These are phyloP conservation scores for Calcarius ornatus DNA, from an alignment of 2,113 vertebrate species.

Conservation along the genomic window DNA sequence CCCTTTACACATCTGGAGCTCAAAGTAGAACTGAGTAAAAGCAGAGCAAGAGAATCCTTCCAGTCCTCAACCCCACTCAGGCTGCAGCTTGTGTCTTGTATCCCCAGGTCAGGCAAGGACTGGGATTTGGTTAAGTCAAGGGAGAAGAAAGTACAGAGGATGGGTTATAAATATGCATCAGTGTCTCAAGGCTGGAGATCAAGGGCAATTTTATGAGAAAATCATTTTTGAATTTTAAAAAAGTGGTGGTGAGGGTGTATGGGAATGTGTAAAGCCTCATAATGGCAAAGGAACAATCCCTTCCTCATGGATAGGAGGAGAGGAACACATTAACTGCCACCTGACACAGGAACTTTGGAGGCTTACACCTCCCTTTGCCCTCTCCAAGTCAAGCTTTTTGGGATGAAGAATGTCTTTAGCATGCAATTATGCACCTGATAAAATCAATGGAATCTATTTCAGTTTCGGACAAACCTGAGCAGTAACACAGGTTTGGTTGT, in stretches of 20 bases:
- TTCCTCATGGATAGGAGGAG: background rate
- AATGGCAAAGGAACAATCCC: background rate
- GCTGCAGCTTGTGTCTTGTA: background rate
- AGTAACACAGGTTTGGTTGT: background rate
- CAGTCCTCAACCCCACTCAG: background rate
- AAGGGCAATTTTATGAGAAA: slow-evolving; percentile 55
- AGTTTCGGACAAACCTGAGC: background rate
- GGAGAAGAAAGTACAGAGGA: slow-evolving; percentile 28
- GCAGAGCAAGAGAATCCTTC: background rate
- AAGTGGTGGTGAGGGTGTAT: background rate
- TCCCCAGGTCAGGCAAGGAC: background rate
- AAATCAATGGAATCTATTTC: background rate
- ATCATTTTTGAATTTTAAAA: slow-evolving; percentile 6
- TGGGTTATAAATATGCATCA: slow-evolving; percentile 48
- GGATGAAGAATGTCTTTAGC: background rate
- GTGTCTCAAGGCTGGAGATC: slow-evolving; percentile 11
- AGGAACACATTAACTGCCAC: fast-evolving
- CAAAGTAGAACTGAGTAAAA: background rate
- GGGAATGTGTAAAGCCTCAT: background rate
- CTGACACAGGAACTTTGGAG: background rate
- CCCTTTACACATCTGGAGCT: background rate
- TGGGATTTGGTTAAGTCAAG: slow-evolving; percentile 28
- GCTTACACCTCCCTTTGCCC: background rate
- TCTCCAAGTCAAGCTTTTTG: background rate
- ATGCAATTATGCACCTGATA: background rate